phyloP scores from a whole-genome alignment of 2,797 vertebrate genomes.

The Pogonophryne albipinna region DNA sequence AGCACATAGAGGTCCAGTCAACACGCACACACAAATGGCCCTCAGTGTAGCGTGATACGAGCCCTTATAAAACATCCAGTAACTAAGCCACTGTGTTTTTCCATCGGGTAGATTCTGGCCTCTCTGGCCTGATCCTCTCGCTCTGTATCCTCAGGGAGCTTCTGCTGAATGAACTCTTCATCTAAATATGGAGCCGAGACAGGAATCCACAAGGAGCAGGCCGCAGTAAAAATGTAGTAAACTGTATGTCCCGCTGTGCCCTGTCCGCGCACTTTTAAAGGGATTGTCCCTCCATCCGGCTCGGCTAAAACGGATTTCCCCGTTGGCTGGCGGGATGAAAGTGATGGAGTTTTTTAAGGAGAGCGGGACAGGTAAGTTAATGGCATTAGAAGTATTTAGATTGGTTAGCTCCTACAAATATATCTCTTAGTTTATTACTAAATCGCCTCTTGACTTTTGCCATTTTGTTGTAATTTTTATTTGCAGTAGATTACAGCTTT shows the following conservation, averaged over 20 bases:
- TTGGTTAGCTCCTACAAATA: background rate
- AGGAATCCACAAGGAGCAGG: conserved; percentile 61
- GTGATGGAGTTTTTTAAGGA: conserved; percentile 20
- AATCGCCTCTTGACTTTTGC: background rate
- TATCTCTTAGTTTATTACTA: background rate
- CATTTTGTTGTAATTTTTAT: background rate
- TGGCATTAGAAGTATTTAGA: background rate
- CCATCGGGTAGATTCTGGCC: conserved; percentile 40
- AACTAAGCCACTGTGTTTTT: conserved; percentile 54
- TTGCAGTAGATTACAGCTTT: too few species aligned
- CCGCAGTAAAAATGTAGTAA: conserved; percentile 50
- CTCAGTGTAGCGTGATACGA: conserved; percentile 34
- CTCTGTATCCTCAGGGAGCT: conserved; percentile 47
- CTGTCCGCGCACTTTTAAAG: conserved; percentile 51
- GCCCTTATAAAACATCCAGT: conserved; percentile 36
- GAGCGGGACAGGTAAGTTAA: conserved; percentile 23
- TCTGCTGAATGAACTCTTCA: conserved; percentile 64
- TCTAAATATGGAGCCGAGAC: conserved; percentile 63
- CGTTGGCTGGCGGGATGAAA: conserved; percentile 8
- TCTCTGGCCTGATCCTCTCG: conserved; percentile 40
- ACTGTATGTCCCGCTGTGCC: conserved; percentile 46
- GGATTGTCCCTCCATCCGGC: conserved; percentile 56
- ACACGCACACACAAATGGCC: conserved; percentile 3
- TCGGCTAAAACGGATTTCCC: conserved; percentile 36
- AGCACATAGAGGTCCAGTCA: conserved; percentile 31